Evolutionary conservation across 2,888 invertebrate species (phyloP).

Genomic region (Acrobasis suavella): DNA sequence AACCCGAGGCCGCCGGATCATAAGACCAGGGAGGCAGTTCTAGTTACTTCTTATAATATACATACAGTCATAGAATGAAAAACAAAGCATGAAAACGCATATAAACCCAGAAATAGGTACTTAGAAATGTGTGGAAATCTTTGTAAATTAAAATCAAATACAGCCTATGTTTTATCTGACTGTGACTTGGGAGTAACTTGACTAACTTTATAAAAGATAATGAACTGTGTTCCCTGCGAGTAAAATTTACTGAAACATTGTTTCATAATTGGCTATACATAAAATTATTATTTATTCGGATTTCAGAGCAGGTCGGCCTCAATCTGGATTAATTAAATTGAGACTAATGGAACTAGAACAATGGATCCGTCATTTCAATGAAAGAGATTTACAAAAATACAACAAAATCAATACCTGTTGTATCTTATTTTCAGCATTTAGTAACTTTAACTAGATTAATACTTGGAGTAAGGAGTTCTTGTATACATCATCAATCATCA

Average conservation of each 20-base stretch:
- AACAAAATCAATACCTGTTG: no score
- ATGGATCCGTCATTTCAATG: not conserved
- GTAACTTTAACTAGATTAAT: no score
- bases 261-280: constrained; percentile 22
- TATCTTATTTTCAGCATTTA: no score
- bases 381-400: not conserved
- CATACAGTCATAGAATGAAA: no score
- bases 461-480: no score
- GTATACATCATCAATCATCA: no score
- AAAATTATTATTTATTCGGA: constrained; percentile 11
- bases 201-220: constrained; percentile 27
- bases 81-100: no score
- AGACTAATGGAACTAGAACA: not conserved
- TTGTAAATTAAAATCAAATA: not conserved
- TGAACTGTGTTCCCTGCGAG: constrained; percentile 24
- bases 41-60: no score
- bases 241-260: constrained; percentile 13
- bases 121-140: no score
- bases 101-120: no score
- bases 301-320: not conserved
- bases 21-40: no score
- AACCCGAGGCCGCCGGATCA: no score
- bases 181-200: constrained; percentile 24
- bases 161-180: constrained; percentile 25
- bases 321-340: not conserved